Base-by-base conservation (phyloP, 2,888 invertebrate species). In the Cyrtodaria siliqua region DNA sequence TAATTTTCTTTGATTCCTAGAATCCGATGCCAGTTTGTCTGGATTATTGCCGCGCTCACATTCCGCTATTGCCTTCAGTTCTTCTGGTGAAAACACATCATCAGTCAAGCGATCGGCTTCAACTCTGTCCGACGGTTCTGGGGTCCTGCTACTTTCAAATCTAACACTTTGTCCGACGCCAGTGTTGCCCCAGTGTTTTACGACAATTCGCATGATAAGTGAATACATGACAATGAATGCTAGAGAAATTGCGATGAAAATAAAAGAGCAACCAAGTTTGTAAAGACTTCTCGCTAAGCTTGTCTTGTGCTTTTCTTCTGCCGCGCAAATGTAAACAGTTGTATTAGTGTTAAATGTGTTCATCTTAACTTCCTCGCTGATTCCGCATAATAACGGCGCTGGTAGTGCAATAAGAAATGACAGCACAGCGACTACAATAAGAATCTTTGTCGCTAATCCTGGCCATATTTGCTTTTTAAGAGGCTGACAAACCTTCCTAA, bases 401-500 rank as follows among this genome's bases (percentile, higher is more conserved):
- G 78, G 78, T 1, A 74, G 2, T 1, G 73, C 60, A 0, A 74
- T 26, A 12, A 79, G 2, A 16, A 61, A 27, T 3, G 78, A 63
- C 2, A 67, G 16, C 2, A 70, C 12, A 0, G 50, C 33, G 14
- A 66, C 57, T 2, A 53, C 53, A 3, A 66, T 14, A 14, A 70
- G 38, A 8, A 73, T 62, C 55, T 70, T 79, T 2, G 62, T 20
- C 0, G 73, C 78, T 16, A 73, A 44, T 1, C 29, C 18, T 16
- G 66, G 73, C 42, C 70, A 63, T 23, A 79, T 73, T 49, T 79
- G 78, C 3, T 44, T 66, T 38, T 70, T 74, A 20, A 79, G 47
- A 4, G 78, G 78, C 33, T 79, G 73, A 44, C 73, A 79, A 8
- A 79, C 78, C 26, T 74, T 69, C 26, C 78, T 42, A 50, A 60